Base-by-base conservation (phyloP, 2,113 vertebrate genomes). In the Dipodomys ordii region DNA sequence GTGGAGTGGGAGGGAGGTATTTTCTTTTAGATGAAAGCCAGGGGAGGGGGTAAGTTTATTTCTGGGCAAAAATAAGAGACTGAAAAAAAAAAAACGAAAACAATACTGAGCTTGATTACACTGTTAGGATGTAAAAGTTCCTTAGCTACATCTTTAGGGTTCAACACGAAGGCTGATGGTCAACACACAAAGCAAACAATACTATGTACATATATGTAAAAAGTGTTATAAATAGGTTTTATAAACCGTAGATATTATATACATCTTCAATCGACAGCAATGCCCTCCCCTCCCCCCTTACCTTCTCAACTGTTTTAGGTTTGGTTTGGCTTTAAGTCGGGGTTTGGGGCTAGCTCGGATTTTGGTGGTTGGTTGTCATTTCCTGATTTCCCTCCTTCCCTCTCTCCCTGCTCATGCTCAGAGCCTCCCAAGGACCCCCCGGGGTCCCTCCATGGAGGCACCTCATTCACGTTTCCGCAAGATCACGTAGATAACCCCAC, bases 191-290 rank as follows among this genome's bases (percentile, higher is more conserved):
- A 99, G 99, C 99, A 98, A 99, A 99, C 98, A 98, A 98, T 99
- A 99, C 99, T 99, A 99, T 99, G 99, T 99, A 99, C 99, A 99
- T 99, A 98, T 98, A 99, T 99, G 99, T 99, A 99, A 99, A 99
- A 99, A 99, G 99, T 99, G 99, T 99, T 99, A 99, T 99, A 99
- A 99, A 99, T 99, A 99, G 99, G 99, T 99, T 99, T 99, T 98
- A 98, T 99, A 99, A 99, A 99, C 99, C 99, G 98, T 99, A 99
- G 99, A 99, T 99, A 99, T 98, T 99, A 99, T 99, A 99, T 99
- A 99, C 99, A 99, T 99, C 99, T 99, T 99, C 98, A 98, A 98
- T 99, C 98, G 98, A 99, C 98, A 99, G 98, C 98, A 98, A 98
- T 46, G 60, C 97, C 95, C 95, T 88, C 90, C 92, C 53, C 53